These are phyloP conservation scores for Blastomussa wellsi DNA, from an alignment of 92 coral and sea anemone genomes.

Conservation along the genomic window DNA sequence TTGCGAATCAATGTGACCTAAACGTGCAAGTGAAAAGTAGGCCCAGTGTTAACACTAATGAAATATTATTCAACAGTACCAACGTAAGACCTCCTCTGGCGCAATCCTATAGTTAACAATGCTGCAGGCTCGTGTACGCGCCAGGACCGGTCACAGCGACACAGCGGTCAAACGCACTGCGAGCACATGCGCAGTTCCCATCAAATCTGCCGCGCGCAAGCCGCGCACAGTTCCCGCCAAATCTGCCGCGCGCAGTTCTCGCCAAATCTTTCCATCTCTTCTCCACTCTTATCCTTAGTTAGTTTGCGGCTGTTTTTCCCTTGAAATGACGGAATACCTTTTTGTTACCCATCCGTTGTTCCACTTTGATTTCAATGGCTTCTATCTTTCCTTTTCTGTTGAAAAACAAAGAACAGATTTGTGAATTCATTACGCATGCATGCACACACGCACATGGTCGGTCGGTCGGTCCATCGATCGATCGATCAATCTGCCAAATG, in stretches of 20 bases:
- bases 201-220: too few species aligned
- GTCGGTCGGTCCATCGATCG: background rate
- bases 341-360: slow-evolving; percentile 98
- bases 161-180: too few species aligned
- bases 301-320: too few species aligned
- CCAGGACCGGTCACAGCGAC: too few species aligned
- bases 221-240: too few species aligned
- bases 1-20: slow-evolving; percentile 93
- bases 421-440: background rate
- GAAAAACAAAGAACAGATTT: background rate
- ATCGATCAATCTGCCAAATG: background rate
- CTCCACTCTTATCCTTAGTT: too few species aligned
- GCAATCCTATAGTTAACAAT: background rate
- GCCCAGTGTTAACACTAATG: background rate
- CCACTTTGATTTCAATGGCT: slow-evolving; percentile 81
- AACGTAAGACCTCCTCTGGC: too few species aligned
- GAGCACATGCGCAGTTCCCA: too few species aligned
- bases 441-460: too few species aligned
- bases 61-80: background rate
- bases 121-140: background rate
- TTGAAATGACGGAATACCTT: slow-evolving; percentile 60
- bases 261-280: too few species aligned
- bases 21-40: background rate
- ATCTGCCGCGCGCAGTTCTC: too few species aligned
- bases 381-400: slow-evolving; percentile 94